Percentiles rank a stretch among this genome's conserved stretches.
phyloP scores from a whole-genome alignment of 2,888 invertebrate species.

The Criorhina ranunculi region DNA sequence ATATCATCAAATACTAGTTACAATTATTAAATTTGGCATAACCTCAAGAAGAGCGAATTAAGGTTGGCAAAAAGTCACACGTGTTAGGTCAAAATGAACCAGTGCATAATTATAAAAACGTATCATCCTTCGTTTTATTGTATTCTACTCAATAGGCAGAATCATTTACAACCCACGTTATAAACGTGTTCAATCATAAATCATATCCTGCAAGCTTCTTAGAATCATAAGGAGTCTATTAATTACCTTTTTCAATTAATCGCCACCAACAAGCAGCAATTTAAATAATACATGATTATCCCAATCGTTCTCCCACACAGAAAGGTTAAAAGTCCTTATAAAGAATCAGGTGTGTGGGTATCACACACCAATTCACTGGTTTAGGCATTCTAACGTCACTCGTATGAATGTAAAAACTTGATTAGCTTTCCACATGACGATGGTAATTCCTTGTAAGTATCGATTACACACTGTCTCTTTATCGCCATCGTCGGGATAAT shows the following conservation, averaged over 20 bases:
- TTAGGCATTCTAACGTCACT: constrained; percentile 16
- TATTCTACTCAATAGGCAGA: too few species aligned
- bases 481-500: background rate
- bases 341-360: background rate
- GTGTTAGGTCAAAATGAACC: too few species aligned
- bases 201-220: background rate
- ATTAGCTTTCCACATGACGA: constrained; percentile 5
- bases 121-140: too few species aligned
- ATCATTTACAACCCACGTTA: too few species aligned
- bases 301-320: too few species aligned
- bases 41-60: too few species aligned
- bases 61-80: too few species aligned
- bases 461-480: constrained; percentile 3
- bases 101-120: too few species aligned
- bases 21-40: too few species aligned
- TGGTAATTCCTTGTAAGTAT: background rate
- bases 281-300: constrained; percentile 10
- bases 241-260: background rate
- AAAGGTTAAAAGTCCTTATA: constrained; percentile 12
- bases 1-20: too few species aligned
- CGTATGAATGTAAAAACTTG: background rate
- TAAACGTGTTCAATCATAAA: background rate
- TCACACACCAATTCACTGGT: background rate
- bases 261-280: background rate
- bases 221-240: background rate